Evolutionary conservation across 2,113 vertebrate species (phyloP), one percentile per base, ranked within the genome.

Genomic region (Uropsilus gracilis): DNA sequence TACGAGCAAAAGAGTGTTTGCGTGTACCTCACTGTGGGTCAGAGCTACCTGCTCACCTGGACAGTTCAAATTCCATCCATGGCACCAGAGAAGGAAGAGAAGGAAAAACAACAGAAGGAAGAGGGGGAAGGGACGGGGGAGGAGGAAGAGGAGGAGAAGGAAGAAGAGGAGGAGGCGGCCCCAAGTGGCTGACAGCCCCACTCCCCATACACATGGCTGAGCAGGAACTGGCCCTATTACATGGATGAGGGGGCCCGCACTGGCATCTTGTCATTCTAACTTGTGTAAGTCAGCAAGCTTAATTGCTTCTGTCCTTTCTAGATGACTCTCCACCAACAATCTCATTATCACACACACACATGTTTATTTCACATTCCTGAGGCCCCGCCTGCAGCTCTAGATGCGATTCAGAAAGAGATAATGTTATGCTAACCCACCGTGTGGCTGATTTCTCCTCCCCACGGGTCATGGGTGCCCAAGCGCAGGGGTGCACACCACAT

Each of bases 291-390:
- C 98, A 97, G 97, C 96, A 96, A 97, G 96, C 97, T 97, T 98
- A 97, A 98, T 97, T 98, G 97, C 97, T 89, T 95, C 97, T 95
- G 97, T 98, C 97, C 98, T 97, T 97, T 92, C 96, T 82, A 95
- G 97, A 97, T 92, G 95, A 94, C 94, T 97, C 96, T 97, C 95
- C 97, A 97, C 97, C 98, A 97, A 94, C 97, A 96, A 95, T 96
- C 98, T 98, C 97, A 95, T 97, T 96, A 98, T 96, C 97, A 95
- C 97, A 96, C 97, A 96, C 97, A 97, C 94, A 90, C 85, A 72
- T 90, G 95, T 97, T 96, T 98, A 90, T 96, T 95, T 80, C 97
- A 95, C 72, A 61, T 95, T 96, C 93, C 93, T 73, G 26, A 96
- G 94, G 94, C 89, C 75, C 94, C 95, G 92, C 91, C 30, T 3